These are phyloP conservation scores for Drosophila melanogaster DNA, from an alignment of 1,140 invertebrate species.

Conservation along the genomic window Release_6_plus_ISO1_MT NC_004354.4:7113001-7113500, in stretches of 20 bases:
- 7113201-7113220: too few relatives aligned
- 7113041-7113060: not conserved
- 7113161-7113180: too few relatives aligned
- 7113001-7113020: too few relatives aligned
- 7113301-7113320: conserved; percentile 2
- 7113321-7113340: not conserved
- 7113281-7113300: not conserved
- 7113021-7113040: not conserved
- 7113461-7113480: conserved; percentile 34
- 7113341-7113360: conserved; percentile 8
- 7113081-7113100: not conserved
- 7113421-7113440: conserved; percentile 48
- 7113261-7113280: too few relatives aligned
- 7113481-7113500: conserved; percentile 3
- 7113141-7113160: not conserved
- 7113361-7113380: conserved; percentile 32
- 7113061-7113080: not conserved
- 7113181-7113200: too few relatives aligned
- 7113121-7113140: too few relatives aligned
- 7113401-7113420: conserved; percentile 67
- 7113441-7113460: conserved; percentile 62
- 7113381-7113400: conserved; percentile 11
- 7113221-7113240: too few relatives aligned
- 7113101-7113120: not conserved
- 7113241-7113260: too few relatives aligned